These are phyloP conservation scores for Whitmania pigra DNA, from an alignment of 1,140 invertebrate species.

Conservation along the genomic window DNA sequence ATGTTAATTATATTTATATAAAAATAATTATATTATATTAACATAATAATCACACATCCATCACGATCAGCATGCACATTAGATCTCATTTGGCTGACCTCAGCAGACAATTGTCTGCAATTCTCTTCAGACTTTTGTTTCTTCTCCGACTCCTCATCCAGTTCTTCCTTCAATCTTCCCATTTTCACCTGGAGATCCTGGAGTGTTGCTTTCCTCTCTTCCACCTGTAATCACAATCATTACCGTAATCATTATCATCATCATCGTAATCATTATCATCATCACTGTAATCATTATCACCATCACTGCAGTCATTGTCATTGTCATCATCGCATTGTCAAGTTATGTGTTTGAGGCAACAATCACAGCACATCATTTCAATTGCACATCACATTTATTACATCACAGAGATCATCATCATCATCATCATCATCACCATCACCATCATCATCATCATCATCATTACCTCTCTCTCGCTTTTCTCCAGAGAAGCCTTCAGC, in stretches of 20 bases:
- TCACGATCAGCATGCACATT: too few species aligned
- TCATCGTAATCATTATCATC: neutral
- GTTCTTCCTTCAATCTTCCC: neutral
- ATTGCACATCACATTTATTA: neutral
- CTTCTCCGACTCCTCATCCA: neutral
- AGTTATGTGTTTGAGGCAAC: too few species aligned
- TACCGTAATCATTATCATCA: neutral
- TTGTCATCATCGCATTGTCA: too few species aligned
- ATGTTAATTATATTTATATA: neutral
- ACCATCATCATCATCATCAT: conserved; percentile 21
- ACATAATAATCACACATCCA: too few species aligned
- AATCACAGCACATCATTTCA: too few species aligned
- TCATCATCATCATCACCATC: conserved; percentile 10
- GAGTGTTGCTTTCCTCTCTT: neutral
- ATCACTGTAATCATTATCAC: too few species aligned
- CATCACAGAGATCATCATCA: neutral
- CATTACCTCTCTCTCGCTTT: conserved; percentile 13
- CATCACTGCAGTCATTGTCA: too few species aligned
- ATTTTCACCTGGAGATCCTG: neutral
- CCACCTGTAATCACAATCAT: neutral
- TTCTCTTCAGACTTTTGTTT: neutral
- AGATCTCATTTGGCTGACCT: too few species aligned
- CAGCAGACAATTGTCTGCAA: neutral
- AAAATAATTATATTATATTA: neutral
- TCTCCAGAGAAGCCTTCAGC: conserved; percentile 17